phyloP scores from a whole-genome alignment of 2,888 invertebrate genomes.

The Eupithecia inturbata region DNA sequence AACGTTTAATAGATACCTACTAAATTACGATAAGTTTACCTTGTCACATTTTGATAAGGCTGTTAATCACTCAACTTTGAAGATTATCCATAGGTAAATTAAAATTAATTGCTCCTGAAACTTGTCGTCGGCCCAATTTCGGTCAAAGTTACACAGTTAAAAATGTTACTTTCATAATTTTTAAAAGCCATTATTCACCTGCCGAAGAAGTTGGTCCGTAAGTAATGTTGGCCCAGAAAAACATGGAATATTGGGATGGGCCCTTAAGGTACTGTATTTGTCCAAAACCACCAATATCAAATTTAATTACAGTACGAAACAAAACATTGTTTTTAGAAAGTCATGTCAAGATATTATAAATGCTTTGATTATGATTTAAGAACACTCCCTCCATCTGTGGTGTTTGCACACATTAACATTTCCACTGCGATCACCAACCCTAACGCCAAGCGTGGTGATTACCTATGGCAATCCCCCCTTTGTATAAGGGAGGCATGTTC shows the following conservation, averaged over 20 bases:
- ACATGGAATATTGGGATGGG: neutral
- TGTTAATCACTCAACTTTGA: conserved; percentile 73
- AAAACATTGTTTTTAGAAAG: neutral
- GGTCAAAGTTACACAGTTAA: conserved; percentile 51
- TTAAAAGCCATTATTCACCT: neutral
- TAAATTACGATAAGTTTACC: conserved; percentile 6
- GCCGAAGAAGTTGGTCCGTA: neutral
- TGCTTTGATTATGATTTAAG: too few relatives aligned
- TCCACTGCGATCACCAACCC: too few relatives aligned
- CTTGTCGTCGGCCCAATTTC: conserved; percentile 51
- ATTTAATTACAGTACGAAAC: neutral
- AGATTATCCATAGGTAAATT: conserved; percentile 70
- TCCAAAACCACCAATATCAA: neutral
- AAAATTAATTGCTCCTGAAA: conserved; percentile 66
- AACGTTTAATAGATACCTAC: neutral
- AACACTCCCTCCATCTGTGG: too few relatives aligned
- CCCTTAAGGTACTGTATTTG: neutral
- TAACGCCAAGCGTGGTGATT: too few relatives aligned
- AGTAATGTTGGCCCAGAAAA: neutral
- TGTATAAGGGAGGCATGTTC: too few relatives aligned
- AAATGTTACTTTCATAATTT: conserved; percentile 23
- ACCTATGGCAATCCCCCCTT: too few relatives aligned
- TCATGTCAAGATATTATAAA: too few relatives aligned
- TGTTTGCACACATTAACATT: too few relatives aligned
- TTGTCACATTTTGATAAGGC: conserved; percentile 61